A percentile compares a stretch with the other conserved stretches of the same genome.
Evolutionary conservation across 2,888 invertebrate species (phyloP).

Genomic region (Caenorhabditis sp.): DNA sequence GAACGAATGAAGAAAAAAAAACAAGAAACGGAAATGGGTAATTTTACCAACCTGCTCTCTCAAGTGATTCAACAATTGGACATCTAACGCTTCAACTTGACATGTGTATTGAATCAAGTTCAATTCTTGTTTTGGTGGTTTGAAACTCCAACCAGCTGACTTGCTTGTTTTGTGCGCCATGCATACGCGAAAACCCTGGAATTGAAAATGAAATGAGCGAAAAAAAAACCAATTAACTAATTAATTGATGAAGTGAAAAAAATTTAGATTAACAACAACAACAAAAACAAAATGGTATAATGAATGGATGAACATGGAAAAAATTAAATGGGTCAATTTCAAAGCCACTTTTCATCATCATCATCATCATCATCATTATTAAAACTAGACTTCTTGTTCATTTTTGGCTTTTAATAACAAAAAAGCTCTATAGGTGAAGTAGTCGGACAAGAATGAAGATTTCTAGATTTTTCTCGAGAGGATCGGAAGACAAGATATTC

Average conservation of each 20-base stretch:
- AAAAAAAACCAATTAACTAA: not conserved
- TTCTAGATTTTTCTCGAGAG: no score
- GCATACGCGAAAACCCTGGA: slow-evolving; percentile 24
- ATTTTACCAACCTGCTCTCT: slow-evolving; percentile 43
- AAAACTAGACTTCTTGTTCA: not conserved
- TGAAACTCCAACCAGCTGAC: slow-evolving; percentile 53
- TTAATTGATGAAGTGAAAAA: not conserved
- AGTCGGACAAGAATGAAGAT: no score
- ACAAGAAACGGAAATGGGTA: no score
- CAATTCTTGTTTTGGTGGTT: slow-evolving; percentile 43
- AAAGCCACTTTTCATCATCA: not conserved
- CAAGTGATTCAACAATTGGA: slow-evolving; percentile 41
- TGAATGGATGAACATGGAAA: not conserved
- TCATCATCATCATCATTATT: no score
- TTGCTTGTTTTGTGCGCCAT: slow-evolving; percentile 53
- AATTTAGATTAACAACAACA: not conserved
- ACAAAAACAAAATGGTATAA: not conserved
- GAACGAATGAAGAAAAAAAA: no score
- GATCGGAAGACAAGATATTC: not conserved
- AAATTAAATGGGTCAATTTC: not conserved
- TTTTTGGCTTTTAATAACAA: no score
- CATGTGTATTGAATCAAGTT: slow-evolving; percentile 44
- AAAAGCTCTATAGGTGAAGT: no score
- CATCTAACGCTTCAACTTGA: slow-evolving; percentile 38
- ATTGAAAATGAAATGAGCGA: not conserved